Conservation (phyloP, 64 coral and sea anemone genomes). For the Dendrophyllia cribrosa region DNA sequence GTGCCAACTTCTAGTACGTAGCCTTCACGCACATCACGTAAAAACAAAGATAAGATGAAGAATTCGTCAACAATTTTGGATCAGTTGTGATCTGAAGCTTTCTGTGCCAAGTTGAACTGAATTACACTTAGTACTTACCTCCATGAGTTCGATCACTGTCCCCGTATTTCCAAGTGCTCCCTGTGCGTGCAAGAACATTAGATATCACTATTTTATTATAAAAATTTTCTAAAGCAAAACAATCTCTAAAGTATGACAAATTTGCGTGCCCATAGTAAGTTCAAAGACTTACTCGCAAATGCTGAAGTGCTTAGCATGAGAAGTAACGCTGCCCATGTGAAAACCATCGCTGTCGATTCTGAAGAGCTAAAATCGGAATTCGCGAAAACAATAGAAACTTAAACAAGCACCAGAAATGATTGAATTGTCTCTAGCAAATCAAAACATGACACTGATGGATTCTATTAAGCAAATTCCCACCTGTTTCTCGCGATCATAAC, state of each 20-base stretch:
- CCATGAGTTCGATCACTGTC: not conserved
- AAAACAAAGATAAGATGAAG: not conserved
- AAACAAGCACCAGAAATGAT: too few species aligned
- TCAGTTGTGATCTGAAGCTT: not conserved
- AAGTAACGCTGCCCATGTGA: not conserved
- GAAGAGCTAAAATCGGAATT: too few species aligned
- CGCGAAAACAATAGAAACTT: too few species aligned
- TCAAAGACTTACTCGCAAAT: constrained; percentile 4
- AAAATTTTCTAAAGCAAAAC: not conserved
- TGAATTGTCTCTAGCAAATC: too few species aligned
- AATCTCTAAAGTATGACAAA: not conserved
- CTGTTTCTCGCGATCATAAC: too few species aligned
- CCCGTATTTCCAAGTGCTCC: constrained; percentile 32
- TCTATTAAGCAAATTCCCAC: too few species aligned
- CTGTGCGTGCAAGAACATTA: constrained; percentile 11
- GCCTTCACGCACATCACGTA: too few species aligned
- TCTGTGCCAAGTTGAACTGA: not conserved
- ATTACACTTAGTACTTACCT: not conserved
- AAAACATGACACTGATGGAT: too few species aligned
- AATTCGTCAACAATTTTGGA: not conserved
- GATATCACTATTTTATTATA: not conserved
- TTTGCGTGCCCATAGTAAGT: not conserved
- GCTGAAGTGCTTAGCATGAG: not conserved
- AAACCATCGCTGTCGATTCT: not conserved
- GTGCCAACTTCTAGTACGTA: too few species aligned